A percentile compares a stretch with the other conserved stretches of the same genome.
phyloP scores from a whole-genome alignment of 2,888 invertebrate genomes.

The Conistra vaccinii region DNA sequence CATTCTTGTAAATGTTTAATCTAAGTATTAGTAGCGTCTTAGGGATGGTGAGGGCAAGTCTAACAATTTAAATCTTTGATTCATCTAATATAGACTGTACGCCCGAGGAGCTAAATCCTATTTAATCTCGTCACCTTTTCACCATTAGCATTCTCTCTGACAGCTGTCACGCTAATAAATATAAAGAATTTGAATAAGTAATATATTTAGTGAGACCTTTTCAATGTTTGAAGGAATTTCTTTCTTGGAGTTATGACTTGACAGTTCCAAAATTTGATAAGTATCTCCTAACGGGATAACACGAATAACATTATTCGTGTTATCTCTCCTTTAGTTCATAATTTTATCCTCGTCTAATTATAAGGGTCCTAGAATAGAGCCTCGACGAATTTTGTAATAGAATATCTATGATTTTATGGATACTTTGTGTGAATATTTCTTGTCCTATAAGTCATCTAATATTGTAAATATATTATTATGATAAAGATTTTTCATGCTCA shows the following conservation, averaged over 20 bases:
- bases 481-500: background rate
- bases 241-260: background rate
- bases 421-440: background rate
- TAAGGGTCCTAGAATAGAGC: background rate
- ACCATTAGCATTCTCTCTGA: conserved; percentile 18
- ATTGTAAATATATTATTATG: too few relatives aligned
- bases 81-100: background rate
- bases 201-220: conserved; percentile 3
- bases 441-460: background rate
- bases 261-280: background rate
- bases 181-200: conserved; percentile 21
- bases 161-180: conserved; percentile 32
- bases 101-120: background rate
- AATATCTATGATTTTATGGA: background rate
- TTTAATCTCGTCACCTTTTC: conserved; percentile 24
- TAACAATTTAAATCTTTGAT: background rate
- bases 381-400: background rate
- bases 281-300: background rate
- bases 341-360: background rate
- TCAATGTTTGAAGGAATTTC: background rate
- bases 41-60: background rate
- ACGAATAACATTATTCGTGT: background rate
- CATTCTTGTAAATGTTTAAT: background rate
- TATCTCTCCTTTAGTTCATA: background rate
- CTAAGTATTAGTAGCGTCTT: background rate